phyloP scores from a whole-genome alignment of 2,888 invertebrate genomes.

The Mesorhabditis spiculigera region DNA sequence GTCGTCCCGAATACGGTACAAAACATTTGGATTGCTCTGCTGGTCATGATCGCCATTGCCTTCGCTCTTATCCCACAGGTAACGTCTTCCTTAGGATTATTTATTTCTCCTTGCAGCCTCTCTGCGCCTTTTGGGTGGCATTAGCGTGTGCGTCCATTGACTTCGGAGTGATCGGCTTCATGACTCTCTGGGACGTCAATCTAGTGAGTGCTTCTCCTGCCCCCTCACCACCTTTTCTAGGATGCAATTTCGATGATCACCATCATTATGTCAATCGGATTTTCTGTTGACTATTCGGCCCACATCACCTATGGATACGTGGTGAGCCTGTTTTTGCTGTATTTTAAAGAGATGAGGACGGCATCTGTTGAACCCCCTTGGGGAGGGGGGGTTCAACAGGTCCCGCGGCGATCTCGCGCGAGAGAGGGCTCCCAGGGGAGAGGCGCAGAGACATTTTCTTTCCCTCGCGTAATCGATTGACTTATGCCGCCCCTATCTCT shows the following conservation, averaged over 20 bases:
- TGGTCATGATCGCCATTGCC: conserved; percentile 86
- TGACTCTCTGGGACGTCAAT: conserved; percentile 91
- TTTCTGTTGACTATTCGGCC: conserved; percentile 90
- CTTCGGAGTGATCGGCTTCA: conserved; percentile 87
- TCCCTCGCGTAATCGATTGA: no score
- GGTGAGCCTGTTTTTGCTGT: conserved; percentile 11
- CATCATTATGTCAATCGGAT: conserved; percentile 93
- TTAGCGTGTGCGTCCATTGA: conserved; percentile 90
- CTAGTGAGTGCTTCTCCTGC: conserved; percentile 60
- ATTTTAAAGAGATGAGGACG: no score
- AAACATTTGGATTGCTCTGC: conserved; percentile 51
- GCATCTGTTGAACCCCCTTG: no score
- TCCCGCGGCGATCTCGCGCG: no score
- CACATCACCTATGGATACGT: conserved; percentile 59
- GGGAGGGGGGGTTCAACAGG: no score
- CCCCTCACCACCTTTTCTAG: conserved; percentile 59
- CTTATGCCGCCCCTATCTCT: not conserved
- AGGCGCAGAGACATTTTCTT: no score
- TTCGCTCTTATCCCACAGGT: conserved; percentile 79
- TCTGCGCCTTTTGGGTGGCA: conserved; percentile 89
- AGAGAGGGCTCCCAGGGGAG: no score
- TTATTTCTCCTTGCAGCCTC: conserved; percentile 66
- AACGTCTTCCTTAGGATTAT: not conserved
- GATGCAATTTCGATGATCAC: conserved; percentile 69
- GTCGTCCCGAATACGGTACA: conserved; percentile 58